A percentile compares a stretch with the other conserved stretches of the same genome.
Evolutionary conservation across 2,888 invertebrate genomes (phyloP).

Genomic region (Drosophila pullipes): DNA sequence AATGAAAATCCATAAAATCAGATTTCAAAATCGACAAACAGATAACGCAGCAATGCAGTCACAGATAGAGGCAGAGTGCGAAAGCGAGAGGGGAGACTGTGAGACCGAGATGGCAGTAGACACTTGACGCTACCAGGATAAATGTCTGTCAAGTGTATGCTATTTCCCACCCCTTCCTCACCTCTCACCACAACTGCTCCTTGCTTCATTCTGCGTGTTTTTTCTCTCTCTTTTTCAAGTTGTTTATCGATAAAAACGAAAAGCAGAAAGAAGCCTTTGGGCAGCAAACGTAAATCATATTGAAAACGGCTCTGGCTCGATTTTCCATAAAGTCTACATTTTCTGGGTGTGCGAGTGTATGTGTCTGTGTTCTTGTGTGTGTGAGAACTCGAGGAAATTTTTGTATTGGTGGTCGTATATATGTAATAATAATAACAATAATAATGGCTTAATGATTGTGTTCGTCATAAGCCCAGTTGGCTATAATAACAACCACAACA

Average conservation of each 20-base stretch:
- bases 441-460: slow-evolving; percentile 78
- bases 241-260: slow-evolving; percentile 71
- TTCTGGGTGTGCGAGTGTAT: slow-evolving; percentile 32
- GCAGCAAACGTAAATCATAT: slow-evolving; percentile 70
- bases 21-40: slow-evolving; percentile 79
- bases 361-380: slow-evolving; percentile 1
- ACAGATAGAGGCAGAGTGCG: slow-evolving; percentile 1
- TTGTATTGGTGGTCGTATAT: slow-evolving; percentile 41
- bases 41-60: slow-evolving; percentile 55
- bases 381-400: slow-evolving; percentile 8
- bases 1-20: slow-evolving; percentile 81
- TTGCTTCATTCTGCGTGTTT: slow-evolving; percentile 6
- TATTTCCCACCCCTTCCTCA: neutral
- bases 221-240: slow-evolving; percentile 49
- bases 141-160: slow-evolving; percentile 55
- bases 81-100: neutral
- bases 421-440: slow-evolving; percentile 80
- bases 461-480: slow-evolving; percentile 58
- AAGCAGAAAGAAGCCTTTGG: slow-evolving; percentile 17
- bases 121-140: slow-evolving; percentile 49
- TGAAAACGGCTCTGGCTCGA: slow-evolving; percentile 37
- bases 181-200: neutral
- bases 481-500: slow-evolving; percentile 5
- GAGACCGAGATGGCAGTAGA: neutral
- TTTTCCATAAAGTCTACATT: slow-evolving; percentile 42